Base-by-base conservation (phyloP, 2,113 vertebrate species). In the Theropithecus gelada region DNA sequence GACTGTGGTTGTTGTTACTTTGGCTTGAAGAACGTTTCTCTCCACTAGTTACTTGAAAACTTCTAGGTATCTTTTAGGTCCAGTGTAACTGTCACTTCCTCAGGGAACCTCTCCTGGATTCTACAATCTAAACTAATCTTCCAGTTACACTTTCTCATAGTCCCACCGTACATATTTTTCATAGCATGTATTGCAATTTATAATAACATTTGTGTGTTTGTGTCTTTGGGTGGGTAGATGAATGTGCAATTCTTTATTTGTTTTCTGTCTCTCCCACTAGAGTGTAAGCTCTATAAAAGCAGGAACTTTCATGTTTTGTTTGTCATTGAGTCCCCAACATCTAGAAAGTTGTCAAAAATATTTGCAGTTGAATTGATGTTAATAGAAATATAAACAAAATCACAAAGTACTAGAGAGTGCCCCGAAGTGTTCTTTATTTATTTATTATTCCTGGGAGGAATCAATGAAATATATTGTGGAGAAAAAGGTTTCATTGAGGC, bases 291-390 rank as follows among this genome's bases (percentile, higher is more conserved):
- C 38, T 84, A 17, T 70, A 79, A 89, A 90, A 14, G 57, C 1
- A 93, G 43, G 40, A 3, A 64, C 18, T 11, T 92, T 83, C 66
- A 78, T 70, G 20, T 88, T 91, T 73, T 90, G 20, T 79, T 81
- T 79, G 12, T 30, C 20, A 76, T 7, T 50, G 59, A 87, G 27
- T 72, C 78, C 68, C 2, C 18, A 64, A 66, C 11, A 78, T 17
- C n/a, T 76, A 90, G 75, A 78, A 93, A 90, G 27, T 82, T 96
- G 22, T 86, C 50, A 64, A 86, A 91, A 90, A 32, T 90, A 88
- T 70, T 91, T 90, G 17, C 14, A 48, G 2, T 91, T 68, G 22
- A 40, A 88, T 92, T 32, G 52, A 68, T 90, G 12, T 84, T 79
- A 73, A n/a, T 10, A 85, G 68, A 91, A 59, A 5, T 20, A 72